phyloP scores from a whole-genome alignment of 2,888 invertebrate genomes.

The Branchinecta sandiegonensis region DNA sequence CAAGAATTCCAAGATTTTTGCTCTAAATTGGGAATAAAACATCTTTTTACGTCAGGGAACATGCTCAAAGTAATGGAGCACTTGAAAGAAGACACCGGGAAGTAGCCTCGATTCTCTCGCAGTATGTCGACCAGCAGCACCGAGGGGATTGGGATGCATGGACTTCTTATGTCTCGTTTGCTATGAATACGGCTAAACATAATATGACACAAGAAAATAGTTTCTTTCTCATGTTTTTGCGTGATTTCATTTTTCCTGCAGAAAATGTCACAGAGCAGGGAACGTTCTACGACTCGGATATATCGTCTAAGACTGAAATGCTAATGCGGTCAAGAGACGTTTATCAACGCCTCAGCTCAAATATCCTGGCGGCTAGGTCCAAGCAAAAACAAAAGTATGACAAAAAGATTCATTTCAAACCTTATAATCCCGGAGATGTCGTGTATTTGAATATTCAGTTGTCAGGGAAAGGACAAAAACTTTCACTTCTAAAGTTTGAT shows the following conservation, averaged over 20 bases:
- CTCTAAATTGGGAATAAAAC: not conserved
- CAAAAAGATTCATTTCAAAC: not conserved
- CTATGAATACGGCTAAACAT: conserved; percentile 16
- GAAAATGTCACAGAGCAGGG: too few relatives aligned
- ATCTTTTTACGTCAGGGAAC: not conserved
- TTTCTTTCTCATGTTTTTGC: conserved; percentile 10
- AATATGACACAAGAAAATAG: not conserved
- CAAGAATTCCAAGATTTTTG: conserved; percentile 14
- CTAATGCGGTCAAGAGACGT: not conserved
- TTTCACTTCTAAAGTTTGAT: too few relatives aligned
- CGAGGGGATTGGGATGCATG: conserved; percentile 14
- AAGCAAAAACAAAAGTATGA: too few relatives aligned
- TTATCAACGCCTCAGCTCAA: too few relatives aligned
- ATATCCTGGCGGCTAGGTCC: too few relatives aligned
- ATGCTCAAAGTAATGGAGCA: not conserved
- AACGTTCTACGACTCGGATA: too few relatives aligned
- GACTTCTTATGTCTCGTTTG: not conserved
- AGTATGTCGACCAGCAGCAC: conserved; percentile 7
- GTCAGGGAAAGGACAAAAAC: too few relatives aligned
- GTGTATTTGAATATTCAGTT: too few relatives aligned
- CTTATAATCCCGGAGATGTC: too few relatives aligned
- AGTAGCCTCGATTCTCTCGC: conserved; percentile 7
- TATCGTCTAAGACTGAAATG: too few relatives aligned
- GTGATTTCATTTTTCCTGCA: too few relatives aligned
- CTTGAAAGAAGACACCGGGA: not conserved